phyloP scores from a whole-genome alignment of 2,888 invertebrate genomes.

The Ariolimax columbianus region DNA sequence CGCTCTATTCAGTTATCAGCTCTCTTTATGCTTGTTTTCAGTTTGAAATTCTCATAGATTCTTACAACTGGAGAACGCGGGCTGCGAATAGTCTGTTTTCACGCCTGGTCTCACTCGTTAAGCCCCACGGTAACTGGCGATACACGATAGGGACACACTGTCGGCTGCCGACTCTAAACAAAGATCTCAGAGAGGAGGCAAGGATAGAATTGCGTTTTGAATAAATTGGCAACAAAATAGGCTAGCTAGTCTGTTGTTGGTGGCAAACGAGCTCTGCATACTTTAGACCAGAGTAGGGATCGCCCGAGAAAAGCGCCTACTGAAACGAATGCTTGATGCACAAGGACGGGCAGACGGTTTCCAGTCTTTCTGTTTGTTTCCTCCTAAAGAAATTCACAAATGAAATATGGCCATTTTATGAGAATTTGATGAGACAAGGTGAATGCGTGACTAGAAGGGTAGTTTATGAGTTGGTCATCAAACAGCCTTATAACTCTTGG shows the following conservation, averaged over 20 bases:
- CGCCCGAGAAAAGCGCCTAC: background rate
- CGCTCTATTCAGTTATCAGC: background rate
- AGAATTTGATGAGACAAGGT: background rate
- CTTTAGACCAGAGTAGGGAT: background rate
- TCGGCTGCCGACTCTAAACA: background rate
- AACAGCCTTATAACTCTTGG: background rate
- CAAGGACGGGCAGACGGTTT: background rate
- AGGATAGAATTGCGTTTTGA: background rate
- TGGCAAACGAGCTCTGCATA: background rate
- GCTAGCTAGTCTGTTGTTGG: background rate
- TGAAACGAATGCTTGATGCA: background rate
- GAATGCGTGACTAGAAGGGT: conserved; percentile 1
- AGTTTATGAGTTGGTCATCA: conserved; percentile 11
- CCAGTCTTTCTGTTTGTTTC: background rate
- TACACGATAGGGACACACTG: background rate
- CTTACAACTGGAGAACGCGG: background rate
- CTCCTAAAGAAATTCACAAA: background rate
- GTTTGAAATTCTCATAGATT: background rate
- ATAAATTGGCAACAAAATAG: background rate
- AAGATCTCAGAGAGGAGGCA: background rate
- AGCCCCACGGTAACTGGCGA: background rate
- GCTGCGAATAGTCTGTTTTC: background rate
- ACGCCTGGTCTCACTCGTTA: background rate
- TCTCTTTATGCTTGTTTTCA: background rate
- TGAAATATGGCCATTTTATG: conserved; percentile 12